These are phyloP conservation scores for Pangasianodon hypophthalmus DNA, from an alignment of 2,113 vertebrate species.

Conservation along the genomic window DNA sequence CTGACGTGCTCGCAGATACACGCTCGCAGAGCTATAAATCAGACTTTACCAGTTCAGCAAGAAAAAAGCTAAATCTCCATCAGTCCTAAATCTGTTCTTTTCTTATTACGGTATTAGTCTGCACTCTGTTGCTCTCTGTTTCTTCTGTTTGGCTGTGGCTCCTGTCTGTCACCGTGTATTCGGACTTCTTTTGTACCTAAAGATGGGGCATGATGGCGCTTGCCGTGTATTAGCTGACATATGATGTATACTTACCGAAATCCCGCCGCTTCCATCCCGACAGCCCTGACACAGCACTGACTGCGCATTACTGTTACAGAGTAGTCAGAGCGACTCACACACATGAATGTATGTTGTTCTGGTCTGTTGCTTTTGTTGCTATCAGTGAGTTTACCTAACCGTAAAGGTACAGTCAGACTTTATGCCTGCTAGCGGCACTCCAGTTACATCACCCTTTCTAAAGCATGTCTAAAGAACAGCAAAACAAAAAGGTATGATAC, in stretches of 20 bases:
- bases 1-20: too few species aligned
- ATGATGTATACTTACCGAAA: neutral
- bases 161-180: neutral
- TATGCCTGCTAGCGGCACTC: slow-evolving; percentile 31
- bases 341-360: neutral
- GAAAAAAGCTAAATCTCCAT: too few species aligned
- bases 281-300: neutral
- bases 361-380: neutral
- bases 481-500: neutral
- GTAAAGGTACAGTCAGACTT: neutral
- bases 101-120: neutral
- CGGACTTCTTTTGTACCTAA: neutral
- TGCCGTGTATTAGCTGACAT: neutral
- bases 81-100: too few species aligned
- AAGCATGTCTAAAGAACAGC: neutral
- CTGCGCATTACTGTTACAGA: neutral
- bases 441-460: neutral
- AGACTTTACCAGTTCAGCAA: neutral
- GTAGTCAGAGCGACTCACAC: neutral
- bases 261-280: too few species aligned
- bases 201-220: neutral
- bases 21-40: neutral
- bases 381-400: neutral
- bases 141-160: neutral
- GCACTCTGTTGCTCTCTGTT: neutral